Base-by-base conservation (phyloP, 92 coral and sea anemone species). In the Pocillopora meandrina region DNA sequence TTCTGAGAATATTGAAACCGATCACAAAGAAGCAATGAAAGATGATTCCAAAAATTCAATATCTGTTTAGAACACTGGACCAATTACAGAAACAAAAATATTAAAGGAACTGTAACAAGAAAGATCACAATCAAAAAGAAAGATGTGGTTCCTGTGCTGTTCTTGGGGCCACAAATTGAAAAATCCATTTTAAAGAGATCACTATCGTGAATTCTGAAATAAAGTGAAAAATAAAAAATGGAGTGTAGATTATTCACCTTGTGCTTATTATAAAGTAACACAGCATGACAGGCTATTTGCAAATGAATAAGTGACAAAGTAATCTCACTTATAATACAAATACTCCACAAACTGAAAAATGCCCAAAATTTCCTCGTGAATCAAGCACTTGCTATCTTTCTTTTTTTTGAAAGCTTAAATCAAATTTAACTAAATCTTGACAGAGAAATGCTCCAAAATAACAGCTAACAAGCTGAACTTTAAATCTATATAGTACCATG, bases 191-290 rank as follows among this genome's bases (percentile, higher is more conserved):
- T 0, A 65, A 15, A 42, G 16, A 57, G 66, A 60, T 35, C 71
- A 35, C 47, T 13, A 57, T 67, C 60, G 17, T 13, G 70, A 71
- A 42, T 58, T 75, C 63, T 31, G 65, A 58, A 61, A 58, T 16
- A 66, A 60, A 81, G 70, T 34, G n/a, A 5, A 81, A 58, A 81
- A 70, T 56, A 67, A 70, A 69, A 81, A 71, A 35, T 12, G 26
- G n/a, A 20, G 56, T 13, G 33, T 71, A 71, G 71, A 81, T 81
- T 60, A 81, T 81, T 81, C 77, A 71, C 1, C 31, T 58, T 71
- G 18, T 59, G 58, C 21, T 72, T 19, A 52, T 71, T 59, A 71
- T 36, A 71, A 33, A n/a, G 75, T n/a, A 70, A 60, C 85, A 81
- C 64, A 59, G 77, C 59, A n/a, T 68, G 76, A 55, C 52, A 65